Evolutionary conservation across 2,888 invertebrate genomes (phyloP).

Genomic region (Polyommatus iphigenia): DNA sequence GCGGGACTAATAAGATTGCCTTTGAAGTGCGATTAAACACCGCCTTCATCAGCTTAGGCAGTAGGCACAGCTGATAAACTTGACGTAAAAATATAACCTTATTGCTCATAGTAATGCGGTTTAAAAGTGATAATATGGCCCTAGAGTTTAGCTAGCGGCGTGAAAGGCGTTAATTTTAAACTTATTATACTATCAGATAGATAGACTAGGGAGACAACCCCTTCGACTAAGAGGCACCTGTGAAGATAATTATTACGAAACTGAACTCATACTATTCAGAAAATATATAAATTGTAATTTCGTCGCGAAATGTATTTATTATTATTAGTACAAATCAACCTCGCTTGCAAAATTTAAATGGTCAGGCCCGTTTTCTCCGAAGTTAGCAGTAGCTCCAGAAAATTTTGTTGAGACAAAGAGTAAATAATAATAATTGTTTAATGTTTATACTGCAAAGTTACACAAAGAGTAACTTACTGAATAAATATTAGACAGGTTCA

Average conservation of each 20-base stretch:
- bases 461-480: too few species aligned
- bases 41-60: background rate
- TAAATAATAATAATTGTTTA: too few species aligned
- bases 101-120: background rate
- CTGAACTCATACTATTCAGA: background rate
- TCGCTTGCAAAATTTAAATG: too few species aligned
- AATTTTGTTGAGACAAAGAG: too few species aligned
- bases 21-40: background rate
- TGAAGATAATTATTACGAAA: background rate
- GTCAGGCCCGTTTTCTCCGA: too few species aligned
- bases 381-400: too few species aligned
- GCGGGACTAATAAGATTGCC: background rate
- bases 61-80: background rate
- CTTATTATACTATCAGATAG: constrained; percentile 10
- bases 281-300: background rate
- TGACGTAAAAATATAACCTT: background rate
- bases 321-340: too few species aligned
- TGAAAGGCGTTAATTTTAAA: constrained; percentile 1
- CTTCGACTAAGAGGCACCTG: background rate
- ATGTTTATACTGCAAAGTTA: too few species aligned
- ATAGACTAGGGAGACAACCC: constrained; percentile 18
- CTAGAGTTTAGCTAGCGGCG: background rate
- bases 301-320: background rate
- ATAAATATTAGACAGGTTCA: too few species aligned
- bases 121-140: background rate